These are phyloP conservation scores for Sceloporus undulatus DNA, from an alignment of 2,113 vertebrate genomes.

Conservation along the genomic window DNA sequence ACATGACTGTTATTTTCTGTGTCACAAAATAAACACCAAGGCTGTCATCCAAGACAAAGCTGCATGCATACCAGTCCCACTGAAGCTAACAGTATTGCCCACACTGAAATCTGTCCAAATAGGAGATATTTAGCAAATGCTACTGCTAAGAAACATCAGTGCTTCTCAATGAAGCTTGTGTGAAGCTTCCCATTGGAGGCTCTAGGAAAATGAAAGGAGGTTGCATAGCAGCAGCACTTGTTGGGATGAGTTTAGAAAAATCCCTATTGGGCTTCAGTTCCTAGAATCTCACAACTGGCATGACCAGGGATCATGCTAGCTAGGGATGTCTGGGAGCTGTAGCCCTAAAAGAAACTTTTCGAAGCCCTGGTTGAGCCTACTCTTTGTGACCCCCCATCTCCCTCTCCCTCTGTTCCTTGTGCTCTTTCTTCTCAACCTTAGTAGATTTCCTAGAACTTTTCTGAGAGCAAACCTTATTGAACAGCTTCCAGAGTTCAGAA, in stretches of 20 bases:
- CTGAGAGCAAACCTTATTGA: background rate
- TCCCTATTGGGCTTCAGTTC: no score
- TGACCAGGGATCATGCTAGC: no score
- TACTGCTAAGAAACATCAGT: background rate
- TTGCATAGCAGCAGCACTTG: background rate
- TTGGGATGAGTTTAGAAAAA: background rate
- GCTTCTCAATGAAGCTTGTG: background rate
- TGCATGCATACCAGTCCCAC: background rate
- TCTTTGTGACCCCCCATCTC: background rate
- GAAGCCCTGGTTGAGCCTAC: background rate
- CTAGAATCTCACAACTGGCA: no score
- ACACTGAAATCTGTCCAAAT: background rate
- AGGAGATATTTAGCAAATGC: background rate
- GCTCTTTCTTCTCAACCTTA: no score
- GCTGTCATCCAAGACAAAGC: background rate
- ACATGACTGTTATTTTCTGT: constrained; percentile 63
- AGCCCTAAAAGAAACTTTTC: no score
- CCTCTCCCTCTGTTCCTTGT: background rate
- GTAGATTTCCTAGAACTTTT: background rate
- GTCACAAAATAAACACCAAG: constrained; percentile 47
- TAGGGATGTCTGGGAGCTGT: no score
- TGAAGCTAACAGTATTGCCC: background rate
- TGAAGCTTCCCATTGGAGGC: background rate
- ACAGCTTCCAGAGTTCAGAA: constrained; percentile 51
- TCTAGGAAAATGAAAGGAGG: background rate